Conservation (phyloP, 2,888 invertebrate genomes). For the Erebia palarica region DNA sequence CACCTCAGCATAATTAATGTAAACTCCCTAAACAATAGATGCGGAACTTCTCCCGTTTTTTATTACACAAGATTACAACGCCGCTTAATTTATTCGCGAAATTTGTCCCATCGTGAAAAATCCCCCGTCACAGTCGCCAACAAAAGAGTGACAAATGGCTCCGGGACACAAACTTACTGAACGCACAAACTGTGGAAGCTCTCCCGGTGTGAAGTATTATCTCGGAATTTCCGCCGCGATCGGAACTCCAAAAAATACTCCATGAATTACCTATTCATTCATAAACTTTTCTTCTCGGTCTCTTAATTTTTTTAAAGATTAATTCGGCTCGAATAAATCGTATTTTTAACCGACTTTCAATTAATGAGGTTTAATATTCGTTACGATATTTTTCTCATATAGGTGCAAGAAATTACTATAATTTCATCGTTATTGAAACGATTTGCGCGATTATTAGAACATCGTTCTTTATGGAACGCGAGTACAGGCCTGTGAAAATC, state of each 20-base stretch:
- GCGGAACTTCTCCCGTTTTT: slow-evolving; percentile 53
- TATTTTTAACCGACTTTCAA: no score
- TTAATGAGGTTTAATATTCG: no score
- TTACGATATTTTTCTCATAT: no score
- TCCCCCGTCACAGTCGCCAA: slow-evolving; percentile 61
- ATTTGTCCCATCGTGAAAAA: slow-evolving; percentile 81
- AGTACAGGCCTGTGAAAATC: no score
- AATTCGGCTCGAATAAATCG: background rate
- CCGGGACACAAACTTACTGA: slow-evolving; percentile 76
- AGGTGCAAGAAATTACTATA: no score
- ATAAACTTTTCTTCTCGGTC: slow-evolving; percentile 25
- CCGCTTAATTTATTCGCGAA: slow-evolving; percentile 78
- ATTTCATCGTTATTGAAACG: no score
- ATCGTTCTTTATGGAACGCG: no score
- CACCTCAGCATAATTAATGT: slow-evolving; percentile 42
- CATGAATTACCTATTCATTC: slow-evolving; percentile 35
- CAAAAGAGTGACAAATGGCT: slow-evolving; percentile 80
- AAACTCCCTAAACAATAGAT: slow-evolving; percentile 47
- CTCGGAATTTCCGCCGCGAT: slow-evolving; percentile 57
- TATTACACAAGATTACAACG: slow-evolving; percentile 75
- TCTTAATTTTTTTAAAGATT: slow-evolving; percentile 18
- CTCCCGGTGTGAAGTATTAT: slow-evolving; percentile 56
- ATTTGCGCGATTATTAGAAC: no score
- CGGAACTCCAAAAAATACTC: slow-evolving; percentile 42
- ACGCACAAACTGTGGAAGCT: slow-evolving; percentile 60